These are phyloP conservation scores for Stomatorhinus walkeri DNA, from an alignment of 2,797 vertebrate genomes.

Conservation along the genomic window DNA sequence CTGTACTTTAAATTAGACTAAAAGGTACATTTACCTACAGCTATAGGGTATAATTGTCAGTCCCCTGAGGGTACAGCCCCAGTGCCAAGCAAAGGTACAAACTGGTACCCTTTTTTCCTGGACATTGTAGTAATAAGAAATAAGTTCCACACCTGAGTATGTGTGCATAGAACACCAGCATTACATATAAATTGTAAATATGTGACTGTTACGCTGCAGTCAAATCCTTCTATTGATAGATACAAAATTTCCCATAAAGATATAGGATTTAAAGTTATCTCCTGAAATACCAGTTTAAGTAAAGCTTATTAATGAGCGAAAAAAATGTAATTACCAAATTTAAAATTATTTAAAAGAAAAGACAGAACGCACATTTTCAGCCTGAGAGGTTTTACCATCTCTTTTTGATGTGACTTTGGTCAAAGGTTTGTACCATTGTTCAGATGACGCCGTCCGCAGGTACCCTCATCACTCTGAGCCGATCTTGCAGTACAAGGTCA, in stretches of 20 bases:
- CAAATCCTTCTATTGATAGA: not conserved
- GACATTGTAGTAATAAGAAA: not conserved
- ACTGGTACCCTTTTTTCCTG: not conserved
- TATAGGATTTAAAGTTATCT: not conserved
- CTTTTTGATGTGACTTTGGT: not conserved
- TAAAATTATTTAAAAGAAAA: not conserved
- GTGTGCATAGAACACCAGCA: not conserved
- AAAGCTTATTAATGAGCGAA: not conserved
- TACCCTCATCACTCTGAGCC: conserved; percentile 19
- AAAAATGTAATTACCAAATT: not conserved
- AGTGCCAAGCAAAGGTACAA: too few species aligned
- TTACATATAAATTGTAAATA: not conserved
- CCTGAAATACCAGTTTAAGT: not conserved
- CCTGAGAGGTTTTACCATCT: not conserved
- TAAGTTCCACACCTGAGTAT: not conserved
- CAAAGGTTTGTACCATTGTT: not conserved
- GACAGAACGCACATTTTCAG: not conserved
- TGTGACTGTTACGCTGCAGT: not conserved
- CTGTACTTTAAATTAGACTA: not conserved
- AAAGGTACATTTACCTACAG: too few species aligned
- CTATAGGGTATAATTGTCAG: too few species aligned
- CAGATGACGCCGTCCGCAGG: not conserved
- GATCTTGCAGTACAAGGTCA: conserved; percentile 50
- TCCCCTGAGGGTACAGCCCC: too few species aligned
- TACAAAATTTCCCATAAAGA: not conserved